These are phyloP conservation scores for Eupeodes luniger DNA, from an alignment of 2,888 invertebrate genomes.

Conservation along the genomic window DNA sequence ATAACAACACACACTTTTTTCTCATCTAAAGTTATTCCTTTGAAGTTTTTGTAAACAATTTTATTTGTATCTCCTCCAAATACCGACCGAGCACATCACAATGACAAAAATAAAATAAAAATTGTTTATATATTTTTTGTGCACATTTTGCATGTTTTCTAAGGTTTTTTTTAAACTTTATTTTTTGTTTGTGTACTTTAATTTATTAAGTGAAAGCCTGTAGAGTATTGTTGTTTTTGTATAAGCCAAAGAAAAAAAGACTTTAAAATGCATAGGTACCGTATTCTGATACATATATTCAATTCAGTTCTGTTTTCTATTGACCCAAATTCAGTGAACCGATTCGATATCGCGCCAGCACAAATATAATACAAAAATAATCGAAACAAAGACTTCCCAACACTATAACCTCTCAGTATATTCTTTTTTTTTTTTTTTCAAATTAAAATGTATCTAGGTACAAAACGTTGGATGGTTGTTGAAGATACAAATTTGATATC, in stretches of 20 bases:
- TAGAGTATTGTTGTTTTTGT: background rate
- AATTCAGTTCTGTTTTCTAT: conserved; percentile 27
- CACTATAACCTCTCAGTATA: conserved; percentile 19
- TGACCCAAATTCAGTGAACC: conserved; percentile 51
- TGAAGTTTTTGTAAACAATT: conserved; percentile 35
- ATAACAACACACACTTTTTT: conserved; percentile 11
- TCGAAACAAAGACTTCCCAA: conserved; percentile 19
- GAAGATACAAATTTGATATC: background rate
- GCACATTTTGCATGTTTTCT: conserved; percentile 23
- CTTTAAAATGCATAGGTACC: no score
- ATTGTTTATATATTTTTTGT: background rate
- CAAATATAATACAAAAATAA: background rate
- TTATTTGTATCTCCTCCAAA: background rate
- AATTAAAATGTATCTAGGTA: conserved; percentile 26
- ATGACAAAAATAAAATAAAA: conserved; percentile 18
- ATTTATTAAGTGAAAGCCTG: conserved; percentile 33
- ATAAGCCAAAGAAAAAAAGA: conserved; percentile 13
- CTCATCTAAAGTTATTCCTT: conserved; percentile 40
- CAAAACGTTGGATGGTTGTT: background rate
- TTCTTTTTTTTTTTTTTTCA: background rate
- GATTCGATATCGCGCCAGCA: conserved; percentile 41
- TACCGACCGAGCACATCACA: background rate
- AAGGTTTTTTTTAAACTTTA: background rate
- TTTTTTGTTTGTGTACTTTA: background rate
- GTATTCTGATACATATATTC: background rate